A percentile compares a stretch with the other conserved stretches of the same genome.
Evolutionary conservation across 2,797 vertebrate genomes (phyloP).

Genomic region (Adrianichthys oophorus): DNA sequence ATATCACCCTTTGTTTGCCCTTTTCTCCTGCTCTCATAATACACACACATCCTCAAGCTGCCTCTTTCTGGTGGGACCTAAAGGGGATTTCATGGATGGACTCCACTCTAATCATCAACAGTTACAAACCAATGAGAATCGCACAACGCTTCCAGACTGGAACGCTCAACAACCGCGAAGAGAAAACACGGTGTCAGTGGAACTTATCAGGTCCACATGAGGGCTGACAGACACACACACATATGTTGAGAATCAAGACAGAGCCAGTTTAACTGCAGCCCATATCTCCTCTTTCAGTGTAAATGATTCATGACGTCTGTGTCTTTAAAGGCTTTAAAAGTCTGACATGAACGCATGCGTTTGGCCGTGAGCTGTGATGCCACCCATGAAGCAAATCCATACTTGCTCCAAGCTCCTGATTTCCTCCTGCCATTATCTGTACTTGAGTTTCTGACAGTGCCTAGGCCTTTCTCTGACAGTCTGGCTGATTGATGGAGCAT

Average conservation of each 20-base stretch:
- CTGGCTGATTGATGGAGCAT: constrained; percentile 65
- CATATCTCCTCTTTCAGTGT: constrained; percentile 70
- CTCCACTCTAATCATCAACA: constrained; percentile 75
- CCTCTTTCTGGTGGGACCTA: constrained; percentile 59
- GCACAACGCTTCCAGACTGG: constrained; percentile 65
- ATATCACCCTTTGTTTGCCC: constrained; percentile 37
- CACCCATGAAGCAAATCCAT: constrained; percentile 66
- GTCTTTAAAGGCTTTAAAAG: constrained; percentile 55
- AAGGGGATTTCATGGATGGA: constrained; percentile 77
- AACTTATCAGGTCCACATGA: constrained; percentile 78
- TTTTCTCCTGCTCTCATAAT: constrained; percentile 39
- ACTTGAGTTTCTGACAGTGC: constrained; percentile 61
- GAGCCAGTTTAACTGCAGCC: constrained; percentile 65
- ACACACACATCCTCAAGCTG: constrained; percentile 47
- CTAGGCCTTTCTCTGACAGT: constrained; percentile 57
- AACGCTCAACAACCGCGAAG: constrained; percentile 73
- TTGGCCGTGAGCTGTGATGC: constrained; percentile 47
- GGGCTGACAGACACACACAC: constrained; percentile 44
- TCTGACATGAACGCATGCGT: constrained; percentile 51
- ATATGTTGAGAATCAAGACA: constrained; percentile 33
- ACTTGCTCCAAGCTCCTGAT: constrained; percentile 36
- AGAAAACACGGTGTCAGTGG: constrained; percentile 75
- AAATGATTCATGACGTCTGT: constrained; percentile 76
- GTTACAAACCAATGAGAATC: constrained; percentile 69
- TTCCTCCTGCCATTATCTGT: constrained; percentile 56